These are phyloP conservation scores for Diarsia brunnea DNA, from an alignment of 2,888 invertebrate genomes.

Conservation along the genomic window DNA sequence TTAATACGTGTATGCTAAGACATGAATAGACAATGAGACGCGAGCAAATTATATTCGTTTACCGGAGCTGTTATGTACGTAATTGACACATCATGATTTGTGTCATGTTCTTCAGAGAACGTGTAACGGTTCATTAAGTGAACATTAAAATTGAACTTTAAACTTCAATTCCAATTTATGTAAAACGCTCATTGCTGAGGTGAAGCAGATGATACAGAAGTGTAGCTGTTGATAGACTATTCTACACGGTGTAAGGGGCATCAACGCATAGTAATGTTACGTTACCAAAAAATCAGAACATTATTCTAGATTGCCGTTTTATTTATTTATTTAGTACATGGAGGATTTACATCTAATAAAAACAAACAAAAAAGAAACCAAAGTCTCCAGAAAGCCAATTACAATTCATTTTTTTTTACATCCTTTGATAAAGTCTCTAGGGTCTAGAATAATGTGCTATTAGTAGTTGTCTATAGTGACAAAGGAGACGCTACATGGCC, in stretches of 20 bases:
- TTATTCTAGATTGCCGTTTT: background rate
- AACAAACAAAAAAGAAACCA: too few relatives aligned
- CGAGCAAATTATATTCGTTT: slow-evolving; percentile 8
- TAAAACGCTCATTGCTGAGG: background rate
- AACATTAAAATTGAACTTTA: background rate
- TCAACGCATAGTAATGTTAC: background rate
- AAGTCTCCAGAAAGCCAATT: too few relatives aligned
- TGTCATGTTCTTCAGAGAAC: background rate
- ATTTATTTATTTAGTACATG: too few relatives aligned
- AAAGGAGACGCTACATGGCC: background rate
- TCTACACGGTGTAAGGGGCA: background rate
- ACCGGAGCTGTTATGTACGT: background rate
- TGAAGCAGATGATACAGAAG: background rate
- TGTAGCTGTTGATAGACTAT: background rate
- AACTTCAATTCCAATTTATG: background rate
- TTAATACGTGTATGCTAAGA: background rate
- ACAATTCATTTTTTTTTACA: background rate
- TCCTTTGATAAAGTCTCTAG: background rate
- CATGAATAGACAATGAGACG: slow-evolving; percentile 23
- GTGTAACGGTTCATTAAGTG: background rate
- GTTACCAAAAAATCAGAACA: background rate
- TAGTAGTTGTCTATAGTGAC: background rate
- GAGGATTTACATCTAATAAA: too few relatives aligned
- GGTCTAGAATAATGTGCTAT: background rate
- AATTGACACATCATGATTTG: background rate